Base-by-base conservation (phyloP, 2,888 invertebrate species). In the Pristionchus mayeri region DNA sequence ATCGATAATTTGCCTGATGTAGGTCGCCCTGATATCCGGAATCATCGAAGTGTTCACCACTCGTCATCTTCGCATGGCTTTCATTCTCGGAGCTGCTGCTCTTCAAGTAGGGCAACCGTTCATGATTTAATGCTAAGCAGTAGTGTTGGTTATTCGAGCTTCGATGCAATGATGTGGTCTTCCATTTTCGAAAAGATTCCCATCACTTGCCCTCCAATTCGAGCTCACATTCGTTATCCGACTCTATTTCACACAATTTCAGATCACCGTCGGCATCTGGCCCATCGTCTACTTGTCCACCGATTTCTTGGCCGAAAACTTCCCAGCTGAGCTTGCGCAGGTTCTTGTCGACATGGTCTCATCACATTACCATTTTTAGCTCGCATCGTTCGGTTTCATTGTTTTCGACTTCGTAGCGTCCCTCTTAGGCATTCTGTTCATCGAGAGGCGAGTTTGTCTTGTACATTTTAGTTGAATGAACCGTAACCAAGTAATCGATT, bases 211-310 rank as follows among this genome's bases (percentile, higher is more conserved):
- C 48, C 48, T 48, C 9, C 11, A 9, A 48, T 16, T 11, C 9
- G 11, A 48, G 11, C 48, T 16, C 48, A 48, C 9, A 48, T 48
- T 16, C 54, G n/a, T 54, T 21, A n/a, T 9, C 48, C 9, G 9
- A 48, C 48, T 48, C 11, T 48, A 48, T 48, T 48, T 16, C 48
- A 48, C 16, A 16, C 48, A 54, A 34, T 16, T 60, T 18, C 79
- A 90, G 87, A 67, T 89, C 0, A 79, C 84, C 27, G 88, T 88
- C 11, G 88, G 88, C n/a, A 90, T 89, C 57, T 90, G 90, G 85
- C 84, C 85, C 2, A 76, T 85, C 30, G 40, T 85, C 78, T 85
- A 85, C 27, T 67, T 85, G 4, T 85, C 85, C 3, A 85, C 85
- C 0, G 85, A 85, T 27, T 63, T 85, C n/a, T 78, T 85, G 4